Evolutionary conservation across 1,140 invertebrate genomes (phyloP).

Genomic region (Cyphomyrmex costatus): DNA sequence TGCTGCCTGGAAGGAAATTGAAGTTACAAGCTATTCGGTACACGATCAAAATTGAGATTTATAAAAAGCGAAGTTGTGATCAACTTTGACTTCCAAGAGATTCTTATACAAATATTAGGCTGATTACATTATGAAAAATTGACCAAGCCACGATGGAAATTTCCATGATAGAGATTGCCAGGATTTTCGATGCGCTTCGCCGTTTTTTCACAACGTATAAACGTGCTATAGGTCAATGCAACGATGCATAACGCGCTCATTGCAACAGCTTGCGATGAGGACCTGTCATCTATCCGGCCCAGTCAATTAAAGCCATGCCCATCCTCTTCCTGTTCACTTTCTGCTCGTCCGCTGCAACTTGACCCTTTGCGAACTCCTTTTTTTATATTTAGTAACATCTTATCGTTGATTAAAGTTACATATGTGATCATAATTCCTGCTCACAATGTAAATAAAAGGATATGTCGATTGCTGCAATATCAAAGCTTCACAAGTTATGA

Average conservation of each 20-base stretch:
- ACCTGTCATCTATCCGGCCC: conserved; percentile 17
- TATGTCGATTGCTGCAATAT: not conserved
- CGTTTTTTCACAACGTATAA: conserved; percentile 35
- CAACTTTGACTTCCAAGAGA: not conserved
- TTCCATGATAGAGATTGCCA: conserved; percentile 14
- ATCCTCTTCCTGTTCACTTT: conserved; percentile 82
- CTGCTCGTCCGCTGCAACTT: not conserved
- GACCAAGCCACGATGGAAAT: conserved; percentile 2
- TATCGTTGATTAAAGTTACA: not conserved
- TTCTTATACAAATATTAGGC: not conserved
- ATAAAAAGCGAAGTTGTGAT: not conserved
- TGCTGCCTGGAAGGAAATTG: conserved; percentile 1
- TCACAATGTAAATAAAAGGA: not conserved
- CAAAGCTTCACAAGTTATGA: not conserved
- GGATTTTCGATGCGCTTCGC: not conserved
- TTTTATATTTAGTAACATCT: not conserved
- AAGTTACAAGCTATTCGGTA: not conserved
- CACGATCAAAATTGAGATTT: not conserved
- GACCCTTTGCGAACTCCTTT: conserved; percentile 9
- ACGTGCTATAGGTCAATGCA: conserved; percentile 38
- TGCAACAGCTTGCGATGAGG: conserved; percentile 20
- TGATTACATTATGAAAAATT: conserved; percentile 32
- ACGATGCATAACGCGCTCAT: conserved; percentile 28
- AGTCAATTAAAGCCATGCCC: conserved; percentile 80
- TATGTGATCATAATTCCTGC: not conserved